Base-by-base conservation (phyloP, 2,888 invertebrate genomes). In the Portevinia maculata region DNA sequence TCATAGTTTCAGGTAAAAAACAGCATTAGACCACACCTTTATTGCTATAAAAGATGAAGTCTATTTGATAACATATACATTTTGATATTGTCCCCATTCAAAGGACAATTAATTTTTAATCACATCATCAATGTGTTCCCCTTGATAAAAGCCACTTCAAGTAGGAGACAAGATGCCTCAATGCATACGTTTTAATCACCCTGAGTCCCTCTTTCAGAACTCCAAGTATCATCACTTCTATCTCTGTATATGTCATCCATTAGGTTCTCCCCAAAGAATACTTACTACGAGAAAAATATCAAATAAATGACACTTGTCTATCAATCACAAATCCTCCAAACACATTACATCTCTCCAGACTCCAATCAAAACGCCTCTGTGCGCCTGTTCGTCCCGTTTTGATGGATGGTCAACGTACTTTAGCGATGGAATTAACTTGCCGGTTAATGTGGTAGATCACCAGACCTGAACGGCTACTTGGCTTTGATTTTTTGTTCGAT, bases 221-320 rank as follows among this genome's bases (percentile, higher is more conserved):
- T 52, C 32, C 6, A 30, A 32, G 30, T 48, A 50, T 17, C 34
- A 52, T 13, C 24, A 24, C 62, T 59, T 15, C 30, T 30, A 48
- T 24, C 19, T 19, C 17, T 17, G 24, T 15, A n/a, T n/a, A n/a
- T 28, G 19, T 30, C 50, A 13, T 21, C 60, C 60, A 71, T 71
- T 71, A 71, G 60, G 52, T 53, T 37, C 46, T 50, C 44, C 41
- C 34, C 32, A 30, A 44, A 44, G 53, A 34, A 15, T 11, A 59
- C 39, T 7, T 2, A 7, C 13, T 11, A 44, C 50, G 9, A 1
- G 24, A 13, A 15, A 52, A 55, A 52, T 44, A 59, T 73, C 60
- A 32, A 53, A 69, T 9, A 64, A 69, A 81, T 81, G 81, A 81
- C 81, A 81, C 81, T 81, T 70, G 81, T 62, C 81, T 70, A 81